A percentile compares a stretch with the other conserved stretches of the same genome.
These are phyloP conservation scores for Agapornis roseicollis DNA, from an alignment of 2,113 vertebrate species.

Conservation along the genomic window DNA sequence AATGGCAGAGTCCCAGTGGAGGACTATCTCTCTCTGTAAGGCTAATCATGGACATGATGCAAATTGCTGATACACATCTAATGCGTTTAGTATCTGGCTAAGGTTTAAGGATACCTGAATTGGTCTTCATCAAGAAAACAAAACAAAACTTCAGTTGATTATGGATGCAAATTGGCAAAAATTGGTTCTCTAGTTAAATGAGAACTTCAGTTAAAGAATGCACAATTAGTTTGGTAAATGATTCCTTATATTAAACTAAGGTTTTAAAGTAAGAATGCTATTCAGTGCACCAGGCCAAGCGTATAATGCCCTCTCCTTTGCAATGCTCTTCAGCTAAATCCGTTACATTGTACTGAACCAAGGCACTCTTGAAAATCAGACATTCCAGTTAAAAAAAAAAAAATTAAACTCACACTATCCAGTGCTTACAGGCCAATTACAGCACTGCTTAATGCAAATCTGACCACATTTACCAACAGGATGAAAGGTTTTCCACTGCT, in stretches of 20 bases:
- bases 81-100: neutral
- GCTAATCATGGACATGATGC: neutral
- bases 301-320: neutral
- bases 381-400: neutral
- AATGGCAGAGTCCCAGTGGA: fast-evolving
- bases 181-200: neutral
- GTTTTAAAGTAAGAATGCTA: neutral
- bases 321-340: neutral
- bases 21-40: neutral
- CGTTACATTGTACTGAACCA: neutral
- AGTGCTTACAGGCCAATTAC: neutral
- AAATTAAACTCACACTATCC: neutral
- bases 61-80: fast-evolving
- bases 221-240: neutral
- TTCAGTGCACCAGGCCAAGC: neutral
- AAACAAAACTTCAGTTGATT: neutral
- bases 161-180: neutral
- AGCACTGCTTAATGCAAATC: neutral
- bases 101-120: neutral
- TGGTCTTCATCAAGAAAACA: neutral
- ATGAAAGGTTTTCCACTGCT: neutral
- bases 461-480: neutral
- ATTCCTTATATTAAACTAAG: neutral
- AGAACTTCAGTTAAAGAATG: neutral
- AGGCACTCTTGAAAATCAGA: neutral